Conservation (phyloP, 1,140 invertebrate species). For the Mylabris phalerata region DNA sequence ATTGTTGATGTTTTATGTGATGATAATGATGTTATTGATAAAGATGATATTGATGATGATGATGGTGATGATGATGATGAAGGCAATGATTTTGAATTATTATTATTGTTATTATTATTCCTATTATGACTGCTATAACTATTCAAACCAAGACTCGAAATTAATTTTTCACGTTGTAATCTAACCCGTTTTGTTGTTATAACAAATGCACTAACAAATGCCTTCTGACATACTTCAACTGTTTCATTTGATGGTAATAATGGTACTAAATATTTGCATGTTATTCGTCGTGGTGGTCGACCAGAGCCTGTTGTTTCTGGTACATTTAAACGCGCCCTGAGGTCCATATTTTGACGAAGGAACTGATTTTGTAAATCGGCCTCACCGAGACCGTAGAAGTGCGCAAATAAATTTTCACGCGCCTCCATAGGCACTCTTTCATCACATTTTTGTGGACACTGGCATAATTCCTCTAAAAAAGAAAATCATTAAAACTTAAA, state of each 20-base stretch:
- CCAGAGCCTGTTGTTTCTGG: constrained; percentile 36
- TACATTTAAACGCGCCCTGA: constrained; percentile 37
- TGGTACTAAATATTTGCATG: constrained; percentile 47
- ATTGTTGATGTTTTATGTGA: background rate
- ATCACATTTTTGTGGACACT: constrained; percentile 50
- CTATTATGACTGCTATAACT: constrained; percentile 39
- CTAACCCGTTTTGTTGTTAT: constrained; percentile 49
- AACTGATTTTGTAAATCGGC: constrained; percentile 44
- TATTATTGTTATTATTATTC: constrained; percentile 25
- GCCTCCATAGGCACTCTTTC: constrained; percentile 43
- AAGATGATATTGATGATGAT: background rate
- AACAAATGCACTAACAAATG: constrained; percentile 48
- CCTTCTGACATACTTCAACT: constrained; percentile 49
- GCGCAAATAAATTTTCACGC: constrained; percentile 42
- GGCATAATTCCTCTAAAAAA: constrained; percentile 45
- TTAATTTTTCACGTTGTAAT: constrained; percentile 46
- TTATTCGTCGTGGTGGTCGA: constrained; percentile 41
- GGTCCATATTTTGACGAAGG: constrained; percentile 44
- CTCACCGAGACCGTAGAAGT: constrained; percentile 46
- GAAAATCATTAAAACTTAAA: background rate
- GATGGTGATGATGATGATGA: constrained; percentile 3
- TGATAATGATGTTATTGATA: constrained; percentile 17
- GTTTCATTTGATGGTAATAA: constrained; percentile 34
- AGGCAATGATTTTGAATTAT: constrained; percentile 7
- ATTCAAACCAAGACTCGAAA: constrained; percentile 39